Percentiles rank a stretch among this genome's conserved stretches.
Conservation (phyloP, 2,888 invertebrate genomes). For the Lacanobia wlatinum region DNA sequence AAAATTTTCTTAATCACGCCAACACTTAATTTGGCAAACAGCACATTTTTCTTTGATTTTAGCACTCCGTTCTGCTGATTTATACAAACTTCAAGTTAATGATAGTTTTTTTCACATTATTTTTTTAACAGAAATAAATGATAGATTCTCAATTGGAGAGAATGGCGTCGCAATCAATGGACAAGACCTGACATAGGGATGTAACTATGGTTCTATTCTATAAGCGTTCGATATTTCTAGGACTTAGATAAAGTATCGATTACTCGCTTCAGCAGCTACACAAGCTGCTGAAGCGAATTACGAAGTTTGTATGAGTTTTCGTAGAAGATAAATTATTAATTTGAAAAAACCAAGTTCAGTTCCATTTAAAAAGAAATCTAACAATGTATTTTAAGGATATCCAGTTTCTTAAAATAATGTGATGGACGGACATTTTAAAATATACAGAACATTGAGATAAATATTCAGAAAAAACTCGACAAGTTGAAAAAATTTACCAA, state of each 20-base stretch:
- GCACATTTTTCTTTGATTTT: not conserved
- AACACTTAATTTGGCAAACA: not conserved
- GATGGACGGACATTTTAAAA: too few species aligned
- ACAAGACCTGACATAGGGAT: conserved; percentile 27
- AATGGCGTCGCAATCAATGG: conserved; percentile 39
- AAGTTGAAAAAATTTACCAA: too few species aligned
- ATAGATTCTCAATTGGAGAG: not conserved
- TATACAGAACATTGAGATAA: too few species aligned
- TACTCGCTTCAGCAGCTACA: not conserved
- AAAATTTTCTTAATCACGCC: not conserved
- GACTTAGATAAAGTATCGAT: conserved; percentile 21
- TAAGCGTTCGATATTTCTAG: conserved; percentile 38
- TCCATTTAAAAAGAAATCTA: too few species aligned
- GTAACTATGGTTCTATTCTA: conserved; percentile 19
- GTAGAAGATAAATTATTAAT: too few species aligned
- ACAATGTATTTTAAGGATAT: too few species aligned
- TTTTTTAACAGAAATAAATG: not conserved
- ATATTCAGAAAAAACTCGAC: too few species aligned
- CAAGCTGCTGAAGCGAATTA: not conserved
- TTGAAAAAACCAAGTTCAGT: too few species aligned
- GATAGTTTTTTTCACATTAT: not conserved
- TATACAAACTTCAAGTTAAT: not conserved
- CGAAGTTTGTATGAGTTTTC: too few species aligned
- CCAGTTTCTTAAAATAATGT: too few species aligned
- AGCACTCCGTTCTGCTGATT: not conserved